Evolutionary conservation across 1,140 invertebrate genomes (phyloP).

Genomic region (Periplaneta americana): DNA sequence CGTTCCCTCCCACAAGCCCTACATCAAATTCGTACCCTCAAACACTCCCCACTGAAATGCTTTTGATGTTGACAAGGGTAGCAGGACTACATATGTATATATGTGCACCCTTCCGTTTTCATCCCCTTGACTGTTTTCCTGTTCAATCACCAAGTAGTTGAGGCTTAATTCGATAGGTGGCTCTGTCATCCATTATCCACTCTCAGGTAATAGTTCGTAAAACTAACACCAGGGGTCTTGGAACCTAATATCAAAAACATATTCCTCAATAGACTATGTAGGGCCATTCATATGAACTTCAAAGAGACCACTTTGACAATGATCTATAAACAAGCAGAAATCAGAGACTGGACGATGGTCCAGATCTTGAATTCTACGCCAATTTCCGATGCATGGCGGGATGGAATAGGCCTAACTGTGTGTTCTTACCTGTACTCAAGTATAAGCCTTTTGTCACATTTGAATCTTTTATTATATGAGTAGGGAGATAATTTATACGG

Average conservation of each 20-base stretch:
- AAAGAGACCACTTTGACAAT: no score
- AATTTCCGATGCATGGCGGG: no score
- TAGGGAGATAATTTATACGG: no score
- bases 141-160: neutral
- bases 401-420: no score
- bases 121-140: neutral
- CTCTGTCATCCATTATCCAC: neutral
- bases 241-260: neutral
- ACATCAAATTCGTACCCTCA: constrained; percentile 1
- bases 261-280: no score
- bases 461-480: no score
- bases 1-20: neutral
- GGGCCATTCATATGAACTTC: no score
- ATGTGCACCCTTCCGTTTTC: neutral
- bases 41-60: neutral
- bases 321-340: no score
- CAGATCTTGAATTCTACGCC: no score
- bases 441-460: no score
- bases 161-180: neutral
- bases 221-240: neutral
- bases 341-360: no score
- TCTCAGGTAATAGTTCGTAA: neutral
- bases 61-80: neutral
- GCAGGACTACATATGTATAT: neutral
- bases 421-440: no score